phyloP scores from a whole-genome alignment of 2,113 vertebrate genomes.

The Pimephales promelas region DNA sequence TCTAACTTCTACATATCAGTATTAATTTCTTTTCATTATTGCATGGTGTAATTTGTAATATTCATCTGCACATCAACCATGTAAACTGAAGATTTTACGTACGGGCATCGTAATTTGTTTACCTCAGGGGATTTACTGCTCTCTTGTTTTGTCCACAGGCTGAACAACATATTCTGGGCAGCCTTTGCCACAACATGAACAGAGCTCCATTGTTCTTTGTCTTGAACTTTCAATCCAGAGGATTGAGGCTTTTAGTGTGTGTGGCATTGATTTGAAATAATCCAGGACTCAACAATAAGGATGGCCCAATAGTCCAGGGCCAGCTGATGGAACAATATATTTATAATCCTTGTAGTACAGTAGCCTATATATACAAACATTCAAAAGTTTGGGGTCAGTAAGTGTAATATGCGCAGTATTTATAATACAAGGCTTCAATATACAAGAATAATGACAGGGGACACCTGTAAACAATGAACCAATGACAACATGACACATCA shows the following conservation, averaged over 20 bases:
- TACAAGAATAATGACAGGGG: too few relatives aligned
- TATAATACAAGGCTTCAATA: too few relatives aligned
- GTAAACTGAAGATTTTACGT: not conserved
- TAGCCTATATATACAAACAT: not conserved
- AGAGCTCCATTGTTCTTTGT: conserved; percentile 25
- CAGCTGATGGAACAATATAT: not conserved
- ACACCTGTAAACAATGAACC: too few relatives aligned
- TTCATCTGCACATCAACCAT: not conserved
- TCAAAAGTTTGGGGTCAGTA: too few relatives aligned
- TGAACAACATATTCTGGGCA: conserved; percentile 21
- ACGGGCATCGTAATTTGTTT: not conserved
- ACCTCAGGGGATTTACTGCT: conserved; percentile 4
- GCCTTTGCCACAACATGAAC: not conserved
- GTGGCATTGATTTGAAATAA: not conserved
- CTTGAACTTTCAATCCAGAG: not conserved
- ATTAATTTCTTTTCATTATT: not conserved
- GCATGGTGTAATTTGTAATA: not conserved
- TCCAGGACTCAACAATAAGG: not conserved
- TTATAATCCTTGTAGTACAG: too few relatives aligned
- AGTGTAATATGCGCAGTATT: too few relatives aligned
- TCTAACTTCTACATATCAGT: not conserved
- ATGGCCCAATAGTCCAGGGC: not conserved
- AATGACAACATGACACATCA: too few relatives aligned
- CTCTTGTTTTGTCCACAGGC: not conserved
- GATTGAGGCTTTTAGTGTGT: conserved; percentile 19